Conservation (phyloP, 2,888 invertebrate species). For the Poecilobothrus nobilitatus region DNA sequence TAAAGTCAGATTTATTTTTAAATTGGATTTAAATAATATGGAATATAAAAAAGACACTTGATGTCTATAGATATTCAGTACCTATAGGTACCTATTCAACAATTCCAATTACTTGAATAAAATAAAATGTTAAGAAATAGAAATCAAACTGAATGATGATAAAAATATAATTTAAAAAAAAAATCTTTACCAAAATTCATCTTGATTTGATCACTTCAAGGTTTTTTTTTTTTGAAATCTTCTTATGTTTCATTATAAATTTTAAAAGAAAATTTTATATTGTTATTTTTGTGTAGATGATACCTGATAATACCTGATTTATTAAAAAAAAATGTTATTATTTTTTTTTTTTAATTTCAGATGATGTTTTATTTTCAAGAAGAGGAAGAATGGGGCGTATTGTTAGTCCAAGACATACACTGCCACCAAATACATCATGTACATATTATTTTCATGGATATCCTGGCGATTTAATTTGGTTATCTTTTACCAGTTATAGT, state of each 20-base stretch:
- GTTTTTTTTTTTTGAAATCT: not conserved
- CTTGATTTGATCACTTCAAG: not conserved
- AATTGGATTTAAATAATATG: too few species aligned
- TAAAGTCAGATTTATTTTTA: too few species aligned
- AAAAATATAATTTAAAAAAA: too few species aligned
- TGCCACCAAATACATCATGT: slow-evolving; percentile 79
- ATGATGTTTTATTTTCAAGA: slow-evolving; percentile 47
- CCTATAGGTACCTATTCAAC: too few species aligned
- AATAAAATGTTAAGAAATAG: too few species aligned
- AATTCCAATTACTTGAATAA: too few species aligned
- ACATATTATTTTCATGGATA: slow-evolving; percentile 76
- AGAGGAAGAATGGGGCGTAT: slow-evolving; percentile 63
- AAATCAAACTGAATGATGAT: too few species aligned
- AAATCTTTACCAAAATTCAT: not conserved
- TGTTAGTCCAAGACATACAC: slow-evolving; percentile 71
- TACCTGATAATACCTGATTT: too few species aligned
- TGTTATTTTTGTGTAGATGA: too few species aligned
- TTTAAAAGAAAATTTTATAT: not conserved
- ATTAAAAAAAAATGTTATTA: too few species aligned
- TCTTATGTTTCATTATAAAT: not conserved
- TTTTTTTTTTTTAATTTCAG: slow-evolving; percentile 30
- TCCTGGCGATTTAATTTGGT: slow-evolving; percentile 73
- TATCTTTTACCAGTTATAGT: slow-evolving; percentile 78
- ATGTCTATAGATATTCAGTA: too few species aligned
- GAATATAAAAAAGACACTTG: too few species aligned